Evolutionary conservation across 2,113 vertebrate genomes (phyloP).

Genomic region (Eptesicus fuscus): DNA sequence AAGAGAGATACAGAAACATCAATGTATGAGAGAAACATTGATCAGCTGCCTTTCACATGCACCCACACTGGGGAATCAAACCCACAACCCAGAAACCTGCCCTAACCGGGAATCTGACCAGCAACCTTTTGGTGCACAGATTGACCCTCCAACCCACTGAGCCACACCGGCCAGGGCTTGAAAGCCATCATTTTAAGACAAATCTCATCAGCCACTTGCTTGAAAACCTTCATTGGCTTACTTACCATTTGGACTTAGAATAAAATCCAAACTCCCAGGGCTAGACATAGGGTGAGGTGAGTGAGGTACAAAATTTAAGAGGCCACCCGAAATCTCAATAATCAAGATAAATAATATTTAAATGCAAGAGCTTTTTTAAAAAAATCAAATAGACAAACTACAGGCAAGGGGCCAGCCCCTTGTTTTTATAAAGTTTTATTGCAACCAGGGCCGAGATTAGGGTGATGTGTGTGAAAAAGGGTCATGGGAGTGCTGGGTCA

Average conservation of each 20-base stretch:
- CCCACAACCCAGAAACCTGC: not conserved
- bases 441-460: not conserved
- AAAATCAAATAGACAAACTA: not conserved
- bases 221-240: not conserved
- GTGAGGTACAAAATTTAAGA: not conserved
- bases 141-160: not conserved
- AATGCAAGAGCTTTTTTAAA: not conserved
- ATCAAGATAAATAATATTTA: not conserved
- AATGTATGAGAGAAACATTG: too few relatives aligned
- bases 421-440: constrained; percentile 22
- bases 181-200: constrained; percentile 7
- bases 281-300: not conserved
- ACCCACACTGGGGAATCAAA: not conserved
- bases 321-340: not conserved
- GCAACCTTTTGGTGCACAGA: not conserved
- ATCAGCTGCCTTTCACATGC: too few relatives aligned
- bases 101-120: not conserved
- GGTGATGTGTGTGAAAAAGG: not conserved
- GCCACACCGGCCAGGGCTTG: too few relatives aligned
- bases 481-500: not conserved
- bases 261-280: not conserved
- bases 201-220: not conserved
- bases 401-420: not conserved
- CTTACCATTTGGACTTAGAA: constrained; percentile 28
- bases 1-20: too few relatives aligned